Conservation (phyloP, 1,140 invertebrate species). For the Temnothorax longispinosus region DNA sequence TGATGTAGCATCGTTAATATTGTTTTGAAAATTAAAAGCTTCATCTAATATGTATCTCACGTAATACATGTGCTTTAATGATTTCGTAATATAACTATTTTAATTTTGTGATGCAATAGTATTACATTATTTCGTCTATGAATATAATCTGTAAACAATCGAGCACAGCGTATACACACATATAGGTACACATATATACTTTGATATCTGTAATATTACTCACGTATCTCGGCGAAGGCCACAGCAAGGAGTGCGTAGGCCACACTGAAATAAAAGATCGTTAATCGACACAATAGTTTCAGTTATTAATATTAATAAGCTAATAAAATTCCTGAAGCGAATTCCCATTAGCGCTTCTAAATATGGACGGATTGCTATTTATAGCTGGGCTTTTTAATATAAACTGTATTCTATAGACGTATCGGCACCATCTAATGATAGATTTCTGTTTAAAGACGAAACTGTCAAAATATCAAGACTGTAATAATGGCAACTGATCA, state of each 20-base stretch:
- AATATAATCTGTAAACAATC: not conserved
- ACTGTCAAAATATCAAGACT: not conserved
- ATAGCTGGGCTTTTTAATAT: not conserved
- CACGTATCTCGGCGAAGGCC: constrained; percentile 77
- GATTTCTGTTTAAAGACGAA: not conserved
- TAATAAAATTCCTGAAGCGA: not conserved
- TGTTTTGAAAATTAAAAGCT: not conserved
- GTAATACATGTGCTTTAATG: not conserved
- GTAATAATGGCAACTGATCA: not conserved
- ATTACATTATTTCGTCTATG: not conserved
- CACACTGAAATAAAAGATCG: constrained; percentile 73
- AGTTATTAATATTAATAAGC: constrained; percentile 38
- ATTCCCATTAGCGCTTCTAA: not conserved
- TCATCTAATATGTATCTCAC: not conserved
- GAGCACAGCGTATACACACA: too few species aligned
- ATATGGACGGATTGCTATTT: not conserved
- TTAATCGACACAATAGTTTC: not conserved
- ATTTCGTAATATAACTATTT: not conserved
- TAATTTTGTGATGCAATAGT: not conserved
- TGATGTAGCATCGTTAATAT: not conserved
- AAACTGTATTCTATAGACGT: not conserved
- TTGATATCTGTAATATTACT: constrained; percentile 69
- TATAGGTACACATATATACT: not conserved
- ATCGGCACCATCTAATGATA: not conserved
- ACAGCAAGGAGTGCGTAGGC: constrained; percentile 64